These are phyloP conservation scores for Catharus minimus DNA, from an alignment of 2,113 vertebrate species.

Conservation along the genomic window DNA sequence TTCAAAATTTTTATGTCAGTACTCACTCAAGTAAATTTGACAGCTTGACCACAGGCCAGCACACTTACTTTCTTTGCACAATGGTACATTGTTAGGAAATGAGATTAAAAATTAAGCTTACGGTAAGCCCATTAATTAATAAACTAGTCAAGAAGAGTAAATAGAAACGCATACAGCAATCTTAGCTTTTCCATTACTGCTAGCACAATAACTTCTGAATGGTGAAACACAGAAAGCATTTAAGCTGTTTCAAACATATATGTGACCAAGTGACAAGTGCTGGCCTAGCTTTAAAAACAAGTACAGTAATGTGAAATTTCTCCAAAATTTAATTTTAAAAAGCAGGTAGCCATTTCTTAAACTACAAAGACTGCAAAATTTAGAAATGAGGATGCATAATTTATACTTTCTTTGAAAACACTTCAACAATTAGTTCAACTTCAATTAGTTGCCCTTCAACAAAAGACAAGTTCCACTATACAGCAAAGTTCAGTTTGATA, in stretches of 20 bases:
- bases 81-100: neutral
- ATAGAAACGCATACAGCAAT: neutral
- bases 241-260: accelerated
- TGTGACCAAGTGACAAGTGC: neutral
- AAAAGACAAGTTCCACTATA: neutral
- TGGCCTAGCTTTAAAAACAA: neutral
- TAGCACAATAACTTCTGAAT: neutral
- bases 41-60: neutral
- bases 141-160: neutral
- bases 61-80: neutral
- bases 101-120: neutral
- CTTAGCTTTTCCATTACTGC: neutral
- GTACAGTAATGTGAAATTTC: neutral
- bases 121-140: neutral
- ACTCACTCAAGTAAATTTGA: neutral
- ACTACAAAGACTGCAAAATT: neutral
- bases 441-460: neutral
- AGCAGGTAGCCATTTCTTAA: neutral
- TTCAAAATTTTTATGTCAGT: neutral
- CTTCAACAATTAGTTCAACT: neutral
- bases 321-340: neutral
- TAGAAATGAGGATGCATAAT: neutral
- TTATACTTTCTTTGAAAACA: neutral
- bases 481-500: neutral
- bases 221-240: neutral